A percentile compares a stretch with the other conserved stretches of the same genome.
phyloP scores from a whole-genome alignment of 2,797 vertebrate genomes.

The Sternarchorhynchus goeldii region DNA sequence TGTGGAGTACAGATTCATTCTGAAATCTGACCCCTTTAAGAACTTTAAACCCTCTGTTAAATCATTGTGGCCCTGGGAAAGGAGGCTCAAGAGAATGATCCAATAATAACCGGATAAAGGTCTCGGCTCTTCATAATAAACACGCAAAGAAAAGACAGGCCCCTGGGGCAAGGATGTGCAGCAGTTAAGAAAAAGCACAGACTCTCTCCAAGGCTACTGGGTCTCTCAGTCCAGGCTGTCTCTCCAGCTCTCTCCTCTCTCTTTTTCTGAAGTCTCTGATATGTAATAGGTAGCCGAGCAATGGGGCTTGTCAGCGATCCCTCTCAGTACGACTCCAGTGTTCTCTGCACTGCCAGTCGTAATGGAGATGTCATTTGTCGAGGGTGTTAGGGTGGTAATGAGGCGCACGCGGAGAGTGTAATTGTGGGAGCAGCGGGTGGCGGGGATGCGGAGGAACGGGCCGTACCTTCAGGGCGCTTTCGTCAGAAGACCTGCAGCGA shows the following conservation, averaged over 20 bases:
- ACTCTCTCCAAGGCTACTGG: slow-evolving; percentile 1
- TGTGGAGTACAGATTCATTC: slow-evolving; percentile 33
- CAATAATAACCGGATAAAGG: slow-evolving; percentile 59
- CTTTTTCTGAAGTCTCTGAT: slow-evolving; percentile 31
- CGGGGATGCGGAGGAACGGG: slow-evolving; percentile 22
- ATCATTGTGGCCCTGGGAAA: slow-evolving; percentile 40
- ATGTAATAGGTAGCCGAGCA: slow-evolving; percentile 24
- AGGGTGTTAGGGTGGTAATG: slow-evolving; percentile 41
- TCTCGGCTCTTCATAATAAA: slow-evolving; percentile 57
- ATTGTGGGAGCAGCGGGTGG: slow-evolving; percentile 33
- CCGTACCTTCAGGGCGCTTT: slow-evolving; percentile 85
- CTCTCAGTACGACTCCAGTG: slow-evolving; percentile 28
- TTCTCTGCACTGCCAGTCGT: slow-evolving; percentile 32
- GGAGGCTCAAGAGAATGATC: slow-evolving; percentile 47
- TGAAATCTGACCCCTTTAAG: slow-evolving; percentile 35
- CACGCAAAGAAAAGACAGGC: slow-evolving; percentile 28
- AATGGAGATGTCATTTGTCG: slow-evolving; percentile 51
- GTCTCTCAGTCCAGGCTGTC: slow-evolving; percentile 23
- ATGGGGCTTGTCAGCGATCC: slow-evolving; percentile 24
- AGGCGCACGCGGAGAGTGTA: slow-evolving; percentile 35
- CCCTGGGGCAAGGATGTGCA: slow-evolving; percentile 31
- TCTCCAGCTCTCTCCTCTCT: slow-evolving; percentile 12
- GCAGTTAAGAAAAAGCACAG: slow-evolving; percentile 23
- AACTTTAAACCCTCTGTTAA: slow-evolving; percentile 47
- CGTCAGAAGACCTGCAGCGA: slow-evolving; percentile 83